A percentile compares a stretch with the other conserved stretches of the same genome.
These are phyloP conservation scores for Centropristis striata DNA, from an alignment of 2,113 vertebrate genomes.

Conservation along the genomic window DNA sequence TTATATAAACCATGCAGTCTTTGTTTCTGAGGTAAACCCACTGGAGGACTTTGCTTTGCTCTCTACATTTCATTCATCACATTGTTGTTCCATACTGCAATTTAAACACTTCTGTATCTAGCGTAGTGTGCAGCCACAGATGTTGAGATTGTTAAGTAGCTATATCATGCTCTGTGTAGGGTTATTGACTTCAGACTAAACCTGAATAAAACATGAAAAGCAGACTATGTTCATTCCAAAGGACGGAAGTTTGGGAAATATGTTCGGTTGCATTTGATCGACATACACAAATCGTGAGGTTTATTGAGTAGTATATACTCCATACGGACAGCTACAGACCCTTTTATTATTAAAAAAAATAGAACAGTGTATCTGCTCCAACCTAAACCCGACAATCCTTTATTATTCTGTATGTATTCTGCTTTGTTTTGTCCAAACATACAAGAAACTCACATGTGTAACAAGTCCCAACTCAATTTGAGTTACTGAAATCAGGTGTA, in stretches of 20 bases:
- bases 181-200: constrained; percentile 19
- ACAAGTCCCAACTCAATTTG: constrained; percentile 1
- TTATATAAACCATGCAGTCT: constrained; percentile 4
- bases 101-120: constrained; percentile 18
- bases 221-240: constrained; percentile 12
- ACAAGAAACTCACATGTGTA: neutral
- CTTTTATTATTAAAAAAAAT: neutral
- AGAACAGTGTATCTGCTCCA: neutral
- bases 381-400: neutral
- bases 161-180: constrained; percentile 9
- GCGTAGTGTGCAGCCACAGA: neutral
- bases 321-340: neutral
- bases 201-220: constrained; percentile 49
- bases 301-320: neutral
- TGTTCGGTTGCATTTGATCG: neutral
- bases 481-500: neutral
- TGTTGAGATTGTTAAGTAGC: constrained; percentile 12
- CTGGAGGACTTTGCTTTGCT: constrained; percentile 12
- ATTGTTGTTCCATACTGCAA: constrained; percentile 21
- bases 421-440: neutral
- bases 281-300: neutral
- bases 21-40: constrained; percentile 16
- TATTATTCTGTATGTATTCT: neutral
- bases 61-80: constrained; percentile 25
- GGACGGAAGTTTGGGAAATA: constrained; percentile 11